These are phyloP conservation scores for Trachelus iudaicus DNA, from an alignment of 2,888 invertebrate genomes.

Conservation along the genomic window DNA sequence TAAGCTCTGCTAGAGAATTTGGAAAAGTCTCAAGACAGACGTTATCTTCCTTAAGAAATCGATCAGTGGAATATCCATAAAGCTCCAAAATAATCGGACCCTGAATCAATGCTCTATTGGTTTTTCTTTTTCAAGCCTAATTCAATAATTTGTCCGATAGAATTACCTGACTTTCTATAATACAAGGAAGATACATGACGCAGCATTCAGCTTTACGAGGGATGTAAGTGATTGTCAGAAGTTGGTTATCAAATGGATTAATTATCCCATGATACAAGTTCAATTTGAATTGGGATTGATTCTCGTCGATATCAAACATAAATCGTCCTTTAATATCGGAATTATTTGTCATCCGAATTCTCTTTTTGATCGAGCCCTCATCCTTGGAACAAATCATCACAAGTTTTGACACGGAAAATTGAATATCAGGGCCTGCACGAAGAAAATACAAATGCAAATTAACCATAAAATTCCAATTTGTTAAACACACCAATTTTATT, in stretches of 20 bases:
- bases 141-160: conserved; percentile 12
- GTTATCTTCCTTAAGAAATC: conserved; percentile 10
- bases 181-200: conserved; percentile 51
- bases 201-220: conserved; percentile 51
- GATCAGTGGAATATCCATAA: conserved; percentile 39
- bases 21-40: conserved; percentile 28
- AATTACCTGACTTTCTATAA: conserved; percentile 62
- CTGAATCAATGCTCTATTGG: conserved; percentile 33
- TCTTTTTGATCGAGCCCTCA: conserved; percentile 29
- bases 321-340: conserved; percentile 53
- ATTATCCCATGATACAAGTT: conserved; percentile 53
- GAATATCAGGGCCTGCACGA: conserved; percentile 36
- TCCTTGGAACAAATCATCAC: conserved; percentile 27
- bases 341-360: conserved; percentile 58
- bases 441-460: conserved; percentile 5
- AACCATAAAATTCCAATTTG: conserved; percentile 18
- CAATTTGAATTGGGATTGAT: conserved; percentile 54
- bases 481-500: conserved; percentile 13
- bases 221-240: conserved; percentile 55
- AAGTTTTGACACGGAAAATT: conserved; percentile 22
- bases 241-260: conserved; percentile 41
- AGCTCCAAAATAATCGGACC: conserved; percentile 52
- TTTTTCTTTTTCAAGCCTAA: conserved; percentile 9
- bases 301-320: conserved; percentile 55
- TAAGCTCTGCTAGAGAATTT: conserved; percentile 23